Evolutionary conservation across 2,113 vertebrate genomes (phyloP).

Genomic region (Cebidichthys violaceus): DNA sequence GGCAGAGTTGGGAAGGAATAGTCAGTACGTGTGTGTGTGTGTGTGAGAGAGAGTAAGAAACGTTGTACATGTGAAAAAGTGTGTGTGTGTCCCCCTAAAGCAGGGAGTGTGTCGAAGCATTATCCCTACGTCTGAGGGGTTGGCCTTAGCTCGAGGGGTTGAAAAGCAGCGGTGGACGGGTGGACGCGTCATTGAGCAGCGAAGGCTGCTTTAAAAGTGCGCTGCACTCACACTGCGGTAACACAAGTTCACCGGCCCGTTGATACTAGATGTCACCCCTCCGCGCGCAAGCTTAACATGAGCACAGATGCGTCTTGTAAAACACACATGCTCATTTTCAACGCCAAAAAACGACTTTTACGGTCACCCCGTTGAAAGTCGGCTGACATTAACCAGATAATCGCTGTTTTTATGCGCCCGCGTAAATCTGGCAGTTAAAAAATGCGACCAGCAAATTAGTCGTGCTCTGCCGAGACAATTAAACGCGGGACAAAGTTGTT

Average conservation of each 20-base stretch:
- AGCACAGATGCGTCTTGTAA: background rate
- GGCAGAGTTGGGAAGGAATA: slow-evolving; percentile 54
- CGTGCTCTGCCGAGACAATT: slow-evolving; percentile 58
- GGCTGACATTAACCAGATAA: slow-evolving; percentile 23
- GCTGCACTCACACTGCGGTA: slow-evolving; percentile 39
- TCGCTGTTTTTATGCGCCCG: slow-evolving; percentile 39
- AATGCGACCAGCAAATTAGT: slow-evolving; percentile 61
- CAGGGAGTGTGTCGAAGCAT: slow-evolving; percentile 54
- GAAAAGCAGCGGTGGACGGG: slow-evolving; percentile 63
- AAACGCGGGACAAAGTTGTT: slow-evolving; percentile 52
- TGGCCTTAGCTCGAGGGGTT: slow-evolving; percentile 62
- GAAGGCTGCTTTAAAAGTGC: slow-evolving; percentile 54
- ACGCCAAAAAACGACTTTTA: background rate
- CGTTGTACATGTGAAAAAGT: slow-evolving; percentile 19
- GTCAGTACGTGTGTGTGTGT: slow-evolving; percentile 10
- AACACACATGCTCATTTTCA: background rate
- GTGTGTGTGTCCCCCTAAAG: slow-evolving; percentile 29
- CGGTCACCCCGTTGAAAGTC: background rate
- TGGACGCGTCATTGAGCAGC: slow-evolving; percentile 69
- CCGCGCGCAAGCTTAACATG: background rate
- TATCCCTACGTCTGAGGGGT: slow-evolving; percentile 67
- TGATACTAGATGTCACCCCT: slow-evolving; percentile 24
- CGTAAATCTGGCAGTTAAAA: slow-evolving; percentile 54
- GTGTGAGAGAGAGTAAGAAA: slow-evolving; percentile 9
- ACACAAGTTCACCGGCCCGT: slow-evolving; percentile 37